These are phyloP conservation scores for Lysandra coridon DNA, from an alignment of 2,888 invertebrate genomes.

Conservation along the genomic window DNA sequence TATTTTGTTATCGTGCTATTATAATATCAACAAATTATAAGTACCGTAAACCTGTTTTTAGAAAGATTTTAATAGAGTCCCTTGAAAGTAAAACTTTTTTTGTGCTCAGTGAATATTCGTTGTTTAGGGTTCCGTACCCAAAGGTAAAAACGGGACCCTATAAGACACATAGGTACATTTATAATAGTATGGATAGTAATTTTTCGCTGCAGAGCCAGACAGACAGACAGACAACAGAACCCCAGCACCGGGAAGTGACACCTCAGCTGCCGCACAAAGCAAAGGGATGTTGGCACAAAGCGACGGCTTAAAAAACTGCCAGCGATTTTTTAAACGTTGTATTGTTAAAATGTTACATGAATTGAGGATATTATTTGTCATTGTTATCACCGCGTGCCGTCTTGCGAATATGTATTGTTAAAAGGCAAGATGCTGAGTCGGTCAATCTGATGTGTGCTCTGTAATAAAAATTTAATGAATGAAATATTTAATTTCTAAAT, in stretches of 20 bases:
- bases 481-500: too few species aligned
- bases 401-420: neutral
- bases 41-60: neutral
- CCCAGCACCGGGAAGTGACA: neutral
- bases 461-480: too few species aligned
- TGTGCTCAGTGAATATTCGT: neutral
- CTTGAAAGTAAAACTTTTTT: neutral
- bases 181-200: neutral
- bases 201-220: neutral
- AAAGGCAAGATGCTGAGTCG: neutral
- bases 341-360: constrained; percentile 25
- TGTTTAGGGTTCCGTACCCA: too few species aligned
- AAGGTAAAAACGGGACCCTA: too few species aligned
- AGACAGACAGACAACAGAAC: neutral
- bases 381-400: constrained; percentile 9
- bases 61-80: neutral
- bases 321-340: constrained; percentile 33
- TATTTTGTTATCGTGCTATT: neutral
- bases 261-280: constrained; percentile 19
- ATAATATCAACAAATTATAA: neutral
- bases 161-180: neutral
- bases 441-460: too few species aligned
- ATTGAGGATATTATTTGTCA: neutral
- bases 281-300: constrained; percentile 23
- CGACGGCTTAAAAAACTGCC: constrained; percentile 34